Conservation (phyloP, 2,113 vertebrate genomes). For the Lontra canadensis region DNA sequence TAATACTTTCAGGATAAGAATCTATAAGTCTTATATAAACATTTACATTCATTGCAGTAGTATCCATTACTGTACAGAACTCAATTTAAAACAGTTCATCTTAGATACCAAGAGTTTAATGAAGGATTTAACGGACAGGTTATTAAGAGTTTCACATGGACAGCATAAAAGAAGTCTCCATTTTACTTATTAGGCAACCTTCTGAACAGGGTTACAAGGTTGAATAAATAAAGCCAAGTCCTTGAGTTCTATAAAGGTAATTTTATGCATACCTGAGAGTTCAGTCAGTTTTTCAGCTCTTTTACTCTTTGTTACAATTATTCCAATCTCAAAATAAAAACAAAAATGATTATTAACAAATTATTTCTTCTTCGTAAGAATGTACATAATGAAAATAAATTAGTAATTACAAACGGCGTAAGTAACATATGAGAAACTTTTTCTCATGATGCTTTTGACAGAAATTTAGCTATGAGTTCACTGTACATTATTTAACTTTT, state of each 20-base stretch:
- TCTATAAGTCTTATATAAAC: not conserved
- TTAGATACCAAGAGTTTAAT: not conserved
- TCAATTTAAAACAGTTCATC: conserved; percentile 18
- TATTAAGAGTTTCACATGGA: not conserved
- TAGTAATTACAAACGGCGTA: conserved; percentile 28
- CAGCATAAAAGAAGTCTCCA: not conserved
- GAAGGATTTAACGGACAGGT: not conserved
- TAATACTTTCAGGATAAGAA: not conserved
- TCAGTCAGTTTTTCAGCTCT: conserved; percentile 98
- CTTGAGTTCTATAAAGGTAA: not conserved
- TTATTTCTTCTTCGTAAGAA: conserved; percentile 42
- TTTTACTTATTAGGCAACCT: not conserved
- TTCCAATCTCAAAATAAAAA: conserved; percentile 89
- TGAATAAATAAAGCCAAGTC: not conserved
- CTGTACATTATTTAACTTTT: not conserved
- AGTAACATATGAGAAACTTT: not conserved
- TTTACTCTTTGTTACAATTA: conserved; percentile 97
- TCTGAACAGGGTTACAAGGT: not conserved
- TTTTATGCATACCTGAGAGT: conserved; percentile 90
- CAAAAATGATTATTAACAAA: conserved; percentile 53
- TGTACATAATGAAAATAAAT: conserved; percentile 45
- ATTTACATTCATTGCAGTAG: not conserved
- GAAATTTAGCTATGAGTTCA: conserved; percentile 19
- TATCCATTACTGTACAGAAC: not conserved
- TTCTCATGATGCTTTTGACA: not conserved